Evolutionary conservation across 37 sponge, comb jelly and placozoan genomes (phyloP).

Genomic region (Bolinopsis microptera): DNA sequence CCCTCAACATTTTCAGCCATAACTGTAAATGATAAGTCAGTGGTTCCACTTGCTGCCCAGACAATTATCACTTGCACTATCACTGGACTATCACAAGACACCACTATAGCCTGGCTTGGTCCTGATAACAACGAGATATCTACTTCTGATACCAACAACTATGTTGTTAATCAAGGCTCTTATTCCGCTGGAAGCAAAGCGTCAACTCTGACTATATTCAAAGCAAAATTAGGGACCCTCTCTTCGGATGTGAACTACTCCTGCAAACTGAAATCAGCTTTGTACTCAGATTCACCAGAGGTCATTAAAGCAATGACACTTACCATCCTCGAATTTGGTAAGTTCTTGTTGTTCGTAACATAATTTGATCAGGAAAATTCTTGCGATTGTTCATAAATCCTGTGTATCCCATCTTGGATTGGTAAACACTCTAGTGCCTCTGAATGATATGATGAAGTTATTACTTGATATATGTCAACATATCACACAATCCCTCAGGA

Average conservation of each 20-base stretch:
- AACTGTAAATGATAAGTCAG: neutral
- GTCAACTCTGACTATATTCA: neutral
- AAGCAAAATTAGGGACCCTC: neutral
- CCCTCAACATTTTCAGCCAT: no score
- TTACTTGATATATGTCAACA: no score
- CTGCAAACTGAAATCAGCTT: neutral
- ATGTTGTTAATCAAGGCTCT: neutral
- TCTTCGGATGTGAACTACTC: neutral
- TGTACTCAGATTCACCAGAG: neutral
- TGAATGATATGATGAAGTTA: no score
- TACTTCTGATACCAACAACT: neutral
- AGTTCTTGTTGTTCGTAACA: no score
- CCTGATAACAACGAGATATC: neutral
- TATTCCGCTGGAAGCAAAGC: neutral
- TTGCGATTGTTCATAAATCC: no score
- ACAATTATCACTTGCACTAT: neutral
- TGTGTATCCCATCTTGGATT: no score
- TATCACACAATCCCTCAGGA: no score
- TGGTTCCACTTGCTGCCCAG: neutral
- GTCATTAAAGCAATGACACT: neutral
- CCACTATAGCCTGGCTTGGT: neutral
- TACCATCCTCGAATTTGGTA: neutral
- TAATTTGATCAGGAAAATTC: no score
- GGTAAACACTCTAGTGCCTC: no score
- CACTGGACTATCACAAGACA: neutral